Evolutionary conservation across 2,888 invertebrate species (phyloP).

Genomic region (Nezara viridula): DNA sequence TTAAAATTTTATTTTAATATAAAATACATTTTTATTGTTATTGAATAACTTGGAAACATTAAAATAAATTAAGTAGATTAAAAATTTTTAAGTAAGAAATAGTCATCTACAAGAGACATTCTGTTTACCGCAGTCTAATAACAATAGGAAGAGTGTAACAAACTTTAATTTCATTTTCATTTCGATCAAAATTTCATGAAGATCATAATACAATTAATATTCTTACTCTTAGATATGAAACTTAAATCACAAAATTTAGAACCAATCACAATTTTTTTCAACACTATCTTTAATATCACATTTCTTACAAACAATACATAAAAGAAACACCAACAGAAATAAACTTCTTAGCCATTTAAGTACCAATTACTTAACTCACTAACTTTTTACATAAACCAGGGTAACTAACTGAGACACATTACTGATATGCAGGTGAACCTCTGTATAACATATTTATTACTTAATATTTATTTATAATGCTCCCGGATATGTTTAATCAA

Average conservation of each 20-base stretch:
- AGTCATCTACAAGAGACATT: not conserved
- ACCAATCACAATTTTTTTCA: slow-evolving; percentile 7
- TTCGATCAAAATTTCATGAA: not conserved
- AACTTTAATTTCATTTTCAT: not conserved
- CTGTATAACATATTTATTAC: no score
- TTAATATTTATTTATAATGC: no score
- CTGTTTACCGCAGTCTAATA: not conserved
- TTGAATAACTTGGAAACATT: not conserved
- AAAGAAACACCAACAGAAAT: not conserved
- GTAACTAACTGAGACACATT: not conserved
- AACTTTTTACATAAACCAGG: not conserved
- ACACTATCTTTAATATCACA: slow-evolving; percentile 25
- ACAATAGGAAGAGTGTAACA: not conserved
- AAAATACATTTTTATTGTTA: not conserved
- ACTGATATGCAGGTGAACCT: not conserved
- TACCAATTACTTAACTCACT: not conserved
- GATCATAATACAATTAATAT: not conserved
- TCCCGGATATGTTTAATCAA: no score
- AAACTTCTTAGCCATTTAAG: not conserved
- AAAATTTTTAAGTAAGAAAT: not conserved
- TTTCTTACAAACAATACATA: not conserved
- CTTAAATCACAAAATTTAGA: not conserved
- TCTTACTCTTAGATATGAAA: not conserved
- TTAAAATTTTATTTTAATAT: not conserved
- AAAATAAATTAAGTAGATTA: slow-evolving; percentile 1